A percentile compares a stretch with the other conserved stretches of the same genome.
These are phyloP conservation scores for Chrosomus eos DNA, from an alignment of 2,797 vertebrate species.

Conservation along the genomic window DNA sequence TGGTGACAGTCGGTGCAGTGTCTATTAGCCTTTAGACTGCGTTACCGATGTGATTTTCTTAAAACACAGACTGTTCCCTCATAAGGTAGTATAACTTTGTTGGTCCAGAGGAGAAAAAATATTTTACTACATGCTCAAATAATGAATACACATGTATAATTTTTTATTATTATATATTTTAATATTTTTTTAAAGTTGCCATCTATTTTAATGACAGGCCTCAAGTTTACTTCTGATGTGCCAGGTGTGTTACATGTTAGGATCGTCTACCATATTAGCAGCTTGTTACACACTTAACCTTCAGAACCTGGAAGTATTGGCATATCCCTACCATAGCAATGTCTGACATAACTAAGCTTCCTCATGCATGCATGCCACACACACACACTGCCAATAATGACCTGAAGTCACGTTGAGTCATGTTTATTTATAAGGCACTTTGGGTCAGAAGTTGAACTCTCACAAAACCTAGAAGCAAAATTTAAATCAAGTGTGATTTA, in stretches of 20 bases:
- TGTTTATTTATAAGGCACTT: slow-evolving; percentile 36
- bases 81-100: too few relatives aligned
- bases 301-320: slow-evolving; percentile 8
- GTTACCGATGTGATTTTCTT: too few relatives aligned
- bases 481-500: slow-evolving; percentile 22
- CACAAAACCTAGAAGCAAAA: slow-evolving; percentile 17
- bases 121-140: too few relatives aligned
- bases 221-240: neutral
- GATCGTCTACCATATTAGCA: neutral
- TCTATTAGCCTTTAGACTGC: too few relatives aligned
- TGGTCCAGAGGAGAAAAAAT: too few relatives aligned
- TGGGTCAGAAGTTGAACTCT: slow-evolving; percentile 34
- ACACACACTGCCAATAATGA: slow-evolving; percentile 21
- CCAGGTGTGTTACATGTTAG: neutral
- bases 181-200: neutral
- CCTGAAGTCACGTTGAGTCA: slow-evolving; percentile 19
- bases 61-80: too few relatives aligned
- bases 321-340: neutral
- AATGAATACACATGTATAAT: too few relatives aligned
- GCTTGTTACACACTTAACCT: slow-evolving; percentile 9
- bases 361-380: neutral
- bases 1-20: too few relatives aligned
- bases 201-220: slow-evolving; percentile 3
- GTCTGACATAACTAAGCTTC: slow-evolving; percentile 2
- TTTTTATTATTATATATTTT: neutral